Evolutionary conservation across 1,140 invertebrate species (phyloP).

Genomic region (Diplogasteroides magnus): DNA sequence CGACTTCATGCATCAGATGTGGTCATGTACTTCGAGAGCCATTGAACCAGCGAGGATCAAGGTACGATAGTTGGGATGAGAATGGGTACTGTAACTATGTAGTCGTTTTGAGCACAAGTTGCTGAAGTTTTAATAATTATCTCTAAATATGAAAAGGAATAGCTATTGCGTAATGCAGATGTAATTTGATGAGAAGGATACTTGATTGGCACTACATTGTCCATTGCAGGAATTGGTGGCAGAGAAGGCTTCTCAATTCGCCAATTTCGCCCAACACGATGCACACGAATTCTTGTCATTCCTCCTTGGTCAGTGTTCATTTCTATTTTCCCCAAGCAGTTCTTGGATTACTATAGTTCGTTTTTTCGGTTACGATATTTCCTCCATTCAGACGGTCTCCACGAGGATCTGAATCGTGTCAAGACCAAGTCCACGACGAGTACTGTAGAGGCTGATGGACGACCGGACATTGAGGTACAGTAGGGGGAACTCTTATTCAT

Average conservation of each 20-base stretch:
- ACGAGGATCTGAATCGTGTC: constrained; percentile 65
- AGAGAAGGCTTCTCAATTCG: constrained; percentile 61
- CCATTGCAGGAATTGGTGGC: constrained; percentile 57
- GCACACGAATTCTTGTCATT: constrained; percentile 64
- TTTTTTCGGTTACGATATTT: too few species aligned
- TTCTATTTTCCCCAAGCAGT: too few species aligned
- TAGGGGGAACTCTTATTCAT: background rate
- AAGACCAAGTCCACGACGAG: constrained; percentile 64
- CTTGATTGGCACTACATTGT: background rate
- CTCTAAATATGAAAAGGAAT: constrained; percentile 6
- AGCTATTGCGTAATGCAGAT: constrained; percentile 2
- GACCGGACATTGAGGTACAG: constrained; percentile 39
- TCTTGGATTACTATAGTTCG: too few species aligned
- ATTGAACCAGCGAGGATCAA: constrained; percentile 59
- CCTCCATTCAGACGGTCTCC: constrained; percentile 57
- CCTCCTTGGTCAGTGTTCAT: constrained; percentile 53
- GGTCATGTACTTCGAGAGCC: constrained; percentile 56
- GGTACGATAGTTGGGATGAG: constrained; percentile 35
- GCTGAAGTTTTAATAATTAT: too few species aligned
- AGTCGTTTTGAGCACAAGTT: too few species aligned
- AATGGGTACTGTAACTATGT: too few species aligned
- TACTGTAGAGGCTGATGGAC: constrained; percentile 59
- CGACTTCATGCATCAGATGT: constrained; percentile 56
- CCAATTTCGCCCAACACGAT: constrained; percentile 63
- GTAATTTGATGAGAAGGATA: constrained; percentile 1